Base-by-base conservation (phyloP, 2,888 invertebrate genomes). In the Catocala sponsa region DNA sequence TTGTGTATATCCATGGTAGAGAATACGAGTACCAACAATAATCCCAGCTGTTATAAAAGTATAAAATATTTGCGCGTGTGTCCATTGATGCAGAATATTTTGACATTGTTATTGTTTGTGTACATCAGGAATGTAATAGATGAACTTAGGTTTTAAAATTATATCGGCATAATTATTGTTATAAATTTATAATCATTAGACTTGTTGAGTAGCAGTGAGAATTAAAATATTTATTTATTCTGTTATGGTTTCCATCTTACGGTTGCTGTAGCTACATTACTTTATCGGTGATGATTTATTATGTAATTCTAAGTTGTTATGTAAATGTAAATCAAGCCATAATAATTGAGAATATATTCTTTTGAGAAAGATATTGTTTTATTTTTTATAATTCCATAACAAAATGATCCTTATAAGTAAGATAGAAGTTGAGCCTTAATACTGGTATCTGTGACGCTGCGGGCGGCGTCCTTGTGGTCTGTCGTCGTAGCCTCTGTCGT, bases 341-440 rank as follows among this genome's bases (percentile, higher is more conserved):
- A 94, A 94, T 93, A 94, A 94, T 91, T 93, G 91, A 93, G 88
- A 94, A 93, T 94, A 94, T 94, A 94, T 94, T 94, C 89, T 94
- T 94, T 94, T 93, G 91, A 93, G 84, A 91, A 91, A 87, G 44
- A 61, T 6, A 57, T 57, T 68, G 60, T 77, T 78, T 77, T 78
- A 75, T 77, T 76, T 70, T 56, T 68, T 73, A 41, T 25, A 42
- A 9, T 72, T 10, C 25, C 44, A 42, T 47, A 51, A 48, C 15
- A 11, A 50, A 25, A 33, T 44, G 33, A 41, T 25, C 12, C 49
- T 43, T 35, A 25, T 42, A 47, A 10, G 32, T 46, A 44, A 43
- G 11, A 42, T 32, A 53, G 44, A 55, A 43, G 5, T 32, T 43
- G 43, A 55, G 38, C 11, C 33, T 53, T 65, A 76, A 59, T 76